phyloP scores from a whole-genome alignment of 1,140 invertebrate genomes.

The Meteorus sp. region DNA sequence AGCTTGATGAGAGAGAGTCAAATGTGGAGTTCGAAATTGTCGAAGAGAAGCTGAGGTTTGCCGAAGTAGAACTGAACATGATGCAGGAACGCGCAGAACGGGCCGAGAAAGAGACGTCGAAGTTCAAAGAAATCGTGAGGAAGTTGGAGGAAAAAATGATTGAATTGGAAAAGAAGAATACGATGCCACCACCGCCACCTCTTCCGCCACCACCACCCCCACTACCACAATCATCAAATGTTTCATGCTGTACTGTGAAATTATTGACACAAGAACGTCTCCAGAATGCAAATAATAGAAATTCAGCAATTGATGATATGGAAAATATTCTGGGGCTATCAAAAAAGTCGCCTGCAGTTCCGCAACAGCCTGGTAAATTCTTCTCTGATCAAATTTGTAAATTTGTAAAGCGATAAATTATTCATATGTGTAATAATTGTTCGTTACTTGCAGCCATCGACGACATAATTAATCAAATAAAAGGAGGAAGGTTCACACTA shows the following conservation, averaged over 20 bases:
- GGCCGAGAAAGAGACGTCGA: slow-evolving; percentile 59
- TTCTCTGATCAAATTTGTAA: slow-evolving; percentile 14
- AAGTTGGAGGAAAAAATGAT: slow-evolving; percentile 46
- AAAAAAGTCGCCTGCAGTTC: slow-evolving; percentile 45
- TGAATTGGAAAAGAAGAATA: slow-evolving; percentile 48
- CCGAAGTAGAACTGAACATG: slow-evolving; percentile 67
- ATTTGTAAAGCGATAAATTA: slow-evolving; percentile 13
- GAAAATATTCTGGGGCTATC: slow-evolving; percentile 63
- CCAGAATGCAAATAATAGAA: slow-evolving; percentile 35
- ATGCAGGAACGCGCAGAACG: slow-evolving; percentile 65
- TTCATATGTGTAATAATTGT: neutral
- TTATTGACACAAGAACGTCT: slow-evolving; percentile 43
- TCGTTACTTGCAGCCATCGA: slow-evolving; percentile 64
- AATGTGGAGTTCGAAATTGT: slow-evolving; percentile 70
- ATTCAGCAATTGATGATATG: slow-evolving; percentile 61
- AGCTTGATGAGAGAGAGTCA: slow-evolving; percentile 67
- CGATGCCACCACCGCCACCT: slow-evolving; percentile 40
- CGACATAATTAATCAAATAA: slow-evolving; percentile 75
- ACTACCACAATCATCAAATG: slow-evolving; percentile 44
- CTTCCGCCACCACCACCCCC: slow-evolving; percentile 53
- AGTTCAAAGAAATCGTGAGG: slow-evolving; percentile 40
- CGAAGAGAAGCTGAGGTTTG: slow-evolving; percentile 70
- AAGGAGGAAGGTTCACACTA: slow-evolving; percentile 73
- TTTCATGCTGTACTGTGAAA: slow-evolving; percentile 39
- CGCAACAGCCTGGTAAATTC: slow-evolving; percentile 51